A percentile compares a stretch with the other conserved stretches of the same genome.
These are phyloP conservation scores for Drosophila sechellia DNA, from an alignment of 1,140 invertebrate genomes.

Conservation along the genomic window DNA sequence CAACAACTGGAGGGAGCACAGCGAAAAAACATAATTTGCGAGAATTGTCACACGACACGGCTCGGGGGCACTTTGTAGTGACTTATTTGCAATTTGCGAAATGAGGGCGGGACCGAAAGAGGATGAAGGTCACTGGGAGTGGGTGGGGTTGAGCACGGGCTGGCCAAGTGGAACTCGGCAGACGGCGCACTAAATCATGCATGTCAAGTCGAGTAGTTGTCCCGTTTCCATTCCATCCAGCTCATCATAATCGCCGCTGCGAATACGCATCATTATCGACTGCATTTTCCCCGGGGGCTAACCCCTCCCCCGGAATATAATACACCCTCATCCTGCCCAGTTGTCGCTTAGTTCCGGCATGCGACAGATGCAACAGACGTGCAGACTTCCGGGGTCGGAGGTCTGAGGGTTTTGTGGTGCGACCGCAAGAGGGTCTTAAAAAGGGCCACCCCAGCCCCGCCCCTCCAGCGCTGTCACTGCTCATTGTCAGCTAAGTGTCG, in stretches of 20 bases:
- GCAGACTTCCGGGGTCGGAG: slow-evolving; percentile 38
- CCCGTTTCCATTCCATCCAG: slow-evolving; percentile 66
- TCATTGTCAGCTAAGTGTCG: slow-evolving; percentile 79
- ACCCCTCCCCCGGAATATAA: not conserved
- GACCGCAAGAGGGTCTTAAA: slow-evolving; percentile 72
- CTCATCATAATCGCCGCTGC: slow-evolving; percentile 77
- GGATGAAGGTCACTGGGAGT: slow-evolving; percentile 12
- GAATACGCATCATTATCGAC: slow-evolving; percentile 74
- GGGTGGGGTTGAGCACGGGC: not conserved
- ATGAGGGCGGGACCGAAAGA: slow-evolving; percentile 53
- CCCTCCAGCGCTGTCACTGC: slow-evolving; percentile 64
- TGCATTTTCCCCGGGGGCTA: slow-evolving; percentile 28
- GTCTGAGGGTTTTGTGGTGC: slow-evolving; percentile 36
- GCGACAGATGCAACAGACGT: slow-evolving; percentile 79
- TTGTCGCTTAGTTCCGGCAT: slow-evolving; percentile 77
- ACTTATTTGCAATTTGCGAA: slow-evolving; percentile 80
- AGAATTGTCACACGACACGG: slow-evolving; percentile 80
- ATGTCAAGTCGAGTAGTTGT: slow-evolving; percentile 81
- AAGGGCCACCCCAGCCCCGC: slow-evolving; percentile 7
- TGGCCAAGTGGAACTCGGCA: slow-evolving; percentile 30
- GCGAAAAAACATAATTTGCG: slow-evolving; percentile 80
- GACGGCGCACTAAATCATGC: slow-evolving; percentile 70
- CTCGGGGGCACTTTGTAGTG: slow-evolving; percentile 37
- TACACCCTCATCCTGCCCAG: slow-evolving; percentile 18
- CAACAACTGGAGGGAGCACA: slow-evolving; percentile 17